These are phyloP conservation scores for Rhinolophus sinicus DNA, from an alignment of 2,113 vertebrate genomes.

Conservation along the genomic window DNA sequence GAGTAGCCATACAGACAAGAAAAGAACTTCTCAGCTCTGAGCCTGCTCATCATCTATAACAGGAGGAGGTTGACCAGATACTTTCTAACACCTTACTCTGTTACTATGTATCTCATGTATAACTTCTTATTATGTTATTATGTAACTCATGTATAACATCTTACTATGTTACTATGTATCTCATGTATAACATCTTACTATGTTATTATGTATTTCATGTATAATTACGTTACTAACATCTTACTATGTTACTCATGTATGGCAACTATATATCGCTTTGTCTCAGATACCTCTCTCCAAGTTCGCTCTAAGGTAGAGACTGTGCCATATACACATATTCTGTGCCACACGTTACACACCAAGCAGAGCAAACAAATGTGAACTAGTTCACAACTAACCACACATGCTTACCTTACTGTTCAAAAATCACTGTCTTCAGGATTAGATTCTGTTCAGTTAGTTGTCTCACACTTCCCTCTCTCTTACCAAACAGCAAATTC, in stretches of 20 bases:
- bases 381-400: not conserved
- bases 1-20: not conserved
- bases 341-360: not conserved
- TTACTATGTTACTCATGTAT: not conserved
- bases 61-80: not conserved
- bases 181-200: not conserved
- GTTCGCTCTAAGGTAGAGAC: not conserved
- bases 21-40: not conserved
- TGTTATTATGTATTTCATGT: not conserved
- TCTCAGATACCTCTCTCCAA: not conserved
- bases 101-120: not conserved
- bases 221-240: not conserved
- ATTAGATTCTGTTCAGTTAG: not conserved
- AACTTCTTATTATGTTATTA: not conserved
- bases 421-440: not conserved
- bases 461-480: not conserved
- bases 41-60: not conserved
- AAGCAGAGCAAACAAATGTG: not conserved
- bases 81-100: not conserved
- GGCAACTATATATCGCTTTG: not conserved
- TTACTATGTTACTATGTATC: not conserved
- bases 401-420: not conserved
- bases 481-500: not conserved
- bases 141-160: not conserved
- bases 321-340: not conserved